Conservation (phyloP, 2,888 invertebrate species). For the Theretra japonica region DNA sequence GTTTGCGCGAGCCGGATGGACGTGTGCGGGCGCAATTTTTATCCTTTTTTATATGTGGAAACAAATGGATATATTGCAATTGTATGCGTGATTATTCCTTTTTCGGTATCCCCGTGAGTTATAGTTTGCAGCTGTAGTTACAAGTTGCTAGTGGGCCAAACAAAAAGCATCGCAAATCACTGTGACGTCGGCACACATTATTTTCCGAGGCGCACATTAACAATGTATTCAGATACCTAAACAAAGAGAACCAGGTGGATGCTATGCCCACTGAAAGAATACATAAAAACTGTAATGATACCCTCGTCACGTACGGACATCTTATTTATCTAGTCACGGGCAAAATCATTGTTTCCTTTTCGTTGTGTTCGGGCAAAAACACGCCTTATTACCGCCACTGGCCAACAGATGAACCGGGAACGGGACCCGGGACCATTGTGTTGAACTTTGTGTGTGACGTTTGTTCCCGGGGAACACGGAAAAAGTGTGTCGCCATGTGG, state of each 20-base stretch:
- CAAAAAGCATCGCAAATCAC: constrained; percentile 39
- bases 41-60: constrained; percentile 62
- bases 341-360: constrained; percentile 82
- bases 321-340: constrained; percentile 82
- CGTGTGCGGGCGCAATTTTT: constrained; percentile 66
- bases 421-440: constrained; percentile 64
- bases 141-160: not conserved
- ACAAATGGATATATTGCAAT: constrained; percentile 62
- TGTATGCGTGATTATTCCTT: constrained; percentile 38
- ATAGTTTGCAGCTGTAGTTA: constrained; percentile 12
- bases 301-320: constrained; percentile 81
- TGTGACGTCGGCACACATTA: constrained; percentile 46
- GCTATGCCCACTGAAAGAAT: constrained; percentile 71
- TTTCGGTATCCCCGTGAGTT: constrained; percentile 27
- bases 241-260: constrained; percentile 75
- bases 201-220: constrained; percentile 60
- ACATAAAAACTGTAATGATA: constrained; percentile 79
- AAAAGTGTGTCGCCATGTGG: constrained; percentile 52
- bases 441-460: constrained; percentile 71
- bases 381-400: constrained; percentile 73
- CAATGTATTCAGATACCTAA: constrained; percentile 68
- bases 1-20: constrained; percentile 65
- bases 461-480: constrained; percentile 56
- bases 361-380: constrained; percentile 71
- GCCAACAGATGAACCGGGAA: constrained; percentile 76